Percentiles rank a stretch among this genome's conserved stretches.
These are phyloP conservation scores for Acestrorhynchus altus DNA, from an alignment of 2,797 vertebrate species.

Conservation along the genomic window DNA sequence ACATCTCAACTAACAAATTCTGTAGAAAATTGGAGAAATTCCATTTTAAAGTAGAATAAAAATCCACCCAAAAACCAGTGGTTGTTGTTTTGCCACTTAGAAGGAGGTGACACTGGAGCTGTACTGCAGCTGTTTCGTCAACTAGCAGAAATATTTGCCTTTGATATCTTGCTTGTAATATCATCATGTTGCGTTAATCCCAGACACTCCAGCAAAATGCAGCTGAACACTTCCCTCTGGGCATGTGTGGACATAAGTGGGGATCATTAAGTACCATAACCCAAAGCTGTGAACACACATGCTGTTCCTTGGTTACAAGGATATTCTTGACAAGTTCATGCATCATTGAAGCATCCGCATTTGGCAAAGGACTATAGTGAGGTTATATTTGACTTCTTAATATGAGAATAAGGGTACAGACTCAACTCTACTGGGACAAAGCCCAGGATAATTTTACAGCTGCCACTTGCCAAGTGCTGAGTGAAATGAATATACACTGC, in stretches of 20 bases:
- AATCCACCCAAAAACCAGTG: neutral
- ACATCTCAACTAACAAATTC: too few relatives aligned
- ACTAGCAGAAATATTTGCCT: slow-evolving; percentile 13
- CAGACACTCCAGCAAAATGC: slow-evolving; percentile 22
- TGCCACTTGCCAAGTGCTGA: slow-evolving; percentile 70
- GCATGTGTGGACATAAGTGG: slow-evolving; percentile 35
- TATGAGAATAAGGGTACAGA: slow-evolving; percentile 25
- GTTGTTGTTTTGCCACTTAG: neutral
- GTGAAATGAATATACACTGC: slow-evolving; percentile 47
- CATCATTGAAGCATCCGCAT: slow-evolving; percentile 32
- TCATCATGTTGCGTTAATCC: slow-evolving; percentile 39
- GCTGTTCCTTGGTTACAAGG: slow-evolving; percentile 53
- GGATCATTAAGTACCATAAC: slow-evolving; percentile 59
- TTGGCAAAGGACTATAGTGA: slow-evolving; percentile 24
- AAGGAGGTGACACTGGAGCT: neutral
- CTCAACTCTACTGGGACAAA: slow-evolving; percentile 31
- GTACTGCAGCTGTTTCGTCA: slow-evolving; percentile 4
- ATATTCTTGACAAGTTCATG: slow-evolving; percentile 55
- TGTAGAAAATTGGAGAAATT: too few relatives aligned
- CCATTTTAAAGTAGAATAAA: too few relatives aligned
- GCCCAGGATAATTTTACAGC: slow-evolving; percentile 39
- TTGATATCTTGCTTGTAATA: slow-evolving; percentile 39
- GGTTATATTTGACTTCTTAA: slow-evolving; percentile 42
- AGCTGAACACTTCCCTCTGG: slow-evolving; percentile 16
- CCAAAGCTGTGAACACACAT: slow-evolving; percentile 64